These are phyloP conservation scores for Petrocephalus zakoni DNA, from an alignment of 2,113 vertebrate species.

Conservation along the genomic window DNA sequence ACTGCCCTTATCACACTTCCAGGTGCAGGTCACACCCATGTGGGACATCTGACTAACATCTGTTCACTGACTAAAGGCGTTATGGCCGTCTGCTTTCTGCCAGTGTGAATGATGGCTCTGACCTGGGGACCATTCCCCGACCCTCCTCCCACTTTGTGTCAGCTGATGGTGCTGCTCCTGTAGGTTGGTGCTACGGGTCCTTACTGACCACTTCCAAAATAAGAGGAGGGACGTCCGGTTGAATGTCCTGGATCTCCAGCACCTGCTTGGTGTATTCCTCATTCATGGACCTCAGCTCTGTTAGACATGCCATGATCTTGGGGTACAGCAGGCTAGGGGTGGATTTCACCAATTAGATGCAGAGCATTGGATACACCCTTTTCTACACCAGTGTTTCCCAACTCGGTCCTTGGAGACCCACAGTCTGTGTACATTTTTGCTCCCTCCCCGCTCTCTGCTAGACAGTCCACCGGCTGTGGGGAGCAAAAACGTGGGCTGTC, in stretches of 20 bases:
- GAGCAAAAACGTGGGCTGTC: no score
- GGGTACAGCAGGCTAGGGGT: conserved; percentile 64
- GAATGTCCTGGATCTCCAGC: conserved; percentile 64
- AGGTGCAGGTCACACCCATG: neutral
- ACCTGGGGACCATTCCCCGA: neutral
- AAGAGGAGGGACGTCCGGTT: conserved; percentile 61
- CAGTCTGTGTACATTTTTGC: neutral
- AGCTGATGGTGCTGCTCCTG: neutral
- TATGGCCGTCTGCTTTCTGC: neutral
- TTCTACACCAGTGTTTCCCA: neutral
- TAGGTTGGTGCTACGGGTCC: conserved; percentile 11
- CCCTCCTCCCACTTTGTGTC: neutral
- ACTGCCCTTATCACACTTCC: neutral
- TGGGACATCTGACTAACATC: no score
- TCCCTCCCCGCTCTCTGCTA: neutral
- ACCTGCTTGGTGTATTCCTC: conserved; percentile 62
- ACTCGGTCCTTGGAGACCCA: neutral
- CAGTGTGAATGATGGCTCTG: neutral
- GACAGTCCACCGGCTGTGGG: neutral
- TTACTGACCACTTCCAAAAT: conserved; percentile 65
- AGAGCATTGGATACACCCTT: neutral
- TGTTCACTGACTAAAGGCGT: neutral
- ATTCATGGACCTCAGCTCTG: conserved; percentile 65
- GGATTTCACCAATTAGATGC: neutral
- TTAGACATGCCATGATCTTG: conserved; percentile 68